phyloP scores from a whole-genome alignment of 2,113 vertebrate species.

The Dromiciops gliroides region DNA sequence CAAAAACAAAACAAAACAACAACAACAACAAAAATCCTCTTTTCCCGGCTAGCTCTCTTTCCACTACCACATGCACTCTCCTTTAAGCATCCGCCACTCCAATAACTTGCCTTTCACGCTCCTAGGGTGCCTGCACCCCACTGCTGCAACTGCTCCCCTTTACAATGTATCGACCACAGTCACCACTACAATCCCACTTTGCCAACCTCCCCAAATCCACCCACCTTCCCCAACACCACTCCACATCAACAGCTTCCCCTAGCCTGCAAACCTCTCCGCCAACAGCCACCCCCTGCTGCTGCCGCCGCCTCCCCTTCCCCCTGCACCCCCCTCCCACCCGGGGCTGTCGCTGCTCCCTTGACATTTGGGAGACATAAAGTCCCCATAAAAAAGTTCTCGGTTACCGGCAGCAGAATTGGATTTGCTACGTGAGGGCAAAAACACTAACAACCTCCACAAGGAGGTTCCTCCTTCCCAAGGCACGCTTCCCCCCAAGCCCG shows the following conservation, averaged over 20 bases:
- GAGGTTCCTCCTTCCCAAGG: slow-evolving; percentile 32
- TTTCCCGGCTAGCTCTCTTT: background rate
- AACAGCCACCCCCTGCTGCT: background rate
- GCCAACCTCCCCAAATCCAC: background rate
- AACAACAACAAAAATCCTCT: no score
- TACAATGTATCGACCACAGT: background rate
- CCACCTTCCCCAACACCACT: background rate
- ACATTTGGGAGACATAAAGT: slow-evolving; percentile 18
- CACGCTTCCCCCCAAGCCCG: slow-evolving; percentile 39
- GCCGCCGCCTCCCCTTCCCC: background rate
- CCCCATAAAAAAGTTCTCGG: slow-evolving; percentile 69
- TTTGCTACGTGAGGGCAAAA: background rate
- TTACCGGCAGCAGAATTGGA: slow-evolving; percentile 20
- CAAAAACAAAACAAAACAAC: background rate
- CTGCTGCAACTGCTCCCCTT: background rate
- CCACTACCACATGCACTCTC: background rate
- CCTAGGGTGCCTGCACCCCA: background rate
- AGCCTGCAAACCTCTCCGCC: background rate
- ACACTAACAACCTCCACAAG: background rate
- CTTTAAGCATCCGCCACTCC: background rate
- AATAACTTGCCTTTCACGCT: background rate
- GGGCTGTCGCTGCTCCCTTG: background rate
- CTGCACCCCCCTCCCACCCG: background rate
- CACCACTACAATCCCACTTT: no score
- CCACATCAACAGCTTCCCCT: background rate